Evolutionary conservation across 2,888 invertebrate genomes (phyloP).

Genomic region (Toxonevra muliebris): DNA sequence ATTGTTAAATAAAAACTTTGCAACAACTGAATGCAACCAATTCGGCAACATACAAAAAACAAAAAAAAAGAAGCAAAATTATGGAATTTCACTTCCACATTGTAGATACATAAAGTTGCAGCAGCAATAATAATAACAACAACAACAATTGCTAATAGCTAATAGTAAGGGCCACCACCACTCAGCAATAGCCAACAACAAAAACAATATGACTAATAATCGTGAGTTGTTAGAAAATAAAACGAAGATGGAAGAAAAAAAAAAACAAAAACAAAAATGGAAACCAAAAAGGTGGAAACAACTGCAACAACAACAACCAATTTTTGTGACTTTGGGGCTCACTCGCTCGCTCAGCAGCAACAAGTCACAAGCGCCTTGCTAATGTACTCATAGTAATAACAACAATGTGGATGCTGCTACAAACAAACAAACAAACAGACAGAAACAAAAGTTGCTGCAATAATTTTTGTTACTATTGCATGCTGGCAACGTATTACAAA

Average conservation of each 20-base stretch:
- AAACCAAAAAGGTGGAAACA: constrained; percentile 21
- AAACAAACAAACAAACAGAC: not conserved
- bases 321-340: not conserved
- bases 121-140: not conserved
- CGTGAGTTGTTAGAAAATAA: constrained; percentile 8
- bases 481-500: not conserved
- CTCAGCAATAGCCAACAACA: constrained; percentile 4
- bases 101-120: not conserved
- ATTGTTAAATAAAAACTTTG: too few relatives aligned
- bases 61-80: constrained; percentile 2
- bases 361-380: too few relatives aligned
- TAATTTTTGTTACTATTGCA: too few relatives aligned
- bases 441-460: not conserved
- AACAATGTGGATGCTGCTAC: constrained; percentile 12
- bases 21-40: not conserved
- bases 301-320: not conserved
- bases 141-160: not conserved
- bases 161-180: not conserved
- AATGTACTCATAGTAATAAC: not conserved
- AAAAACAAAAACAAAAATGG: constrained; percentile 25
- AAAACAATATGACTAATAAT: constrained; percentile 32
- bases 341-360: not conserved
- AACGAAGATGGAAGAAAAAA: constrained; percentile 19
- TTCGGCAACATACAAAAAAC: not conserved
- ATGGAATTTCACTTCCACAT: not conserved